Evolutionary conservation across 2,797 vertebrate species (phyloP).

Genomic region (Phrynocephalus guinanensis): DNA sequence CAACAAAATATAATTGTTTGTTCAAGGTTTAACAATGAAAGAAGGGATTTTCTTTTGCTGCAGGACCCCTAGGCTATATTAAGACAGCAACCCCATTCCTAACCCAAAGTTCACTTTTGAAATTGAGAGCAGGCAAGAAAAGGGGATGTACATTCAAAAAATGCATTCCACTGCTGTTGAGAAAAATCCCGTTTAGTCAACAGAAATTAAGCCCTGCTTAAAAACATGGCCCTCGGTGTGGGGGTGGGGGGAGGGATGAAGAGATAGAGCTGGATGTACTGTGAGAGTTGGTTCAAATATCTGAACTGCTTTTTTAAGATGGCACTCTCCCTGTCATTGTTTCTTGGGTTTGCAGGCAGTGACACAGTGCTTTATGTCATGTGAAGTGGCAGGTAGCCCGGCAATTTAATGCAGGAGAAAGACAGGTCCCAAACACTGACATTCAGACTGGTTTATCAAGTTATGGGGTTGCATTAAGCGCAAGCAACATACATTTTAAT

Average conservation of each 20-base stretch:
- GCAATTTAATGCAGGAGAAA: neutral
- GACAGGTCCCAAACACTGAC: neutral
- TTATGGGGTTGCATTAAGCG: neutral
- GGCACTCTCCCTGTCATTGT: conserved; percentile 5
- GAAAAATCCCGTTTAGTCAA: neutral
- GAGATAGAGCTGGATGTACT: neutral
- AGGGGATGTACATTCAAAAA: neutral
- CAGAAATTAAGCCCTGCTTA: neutral
- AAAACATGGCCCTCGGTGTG: neutral
- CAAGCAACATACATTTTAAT: neutral
- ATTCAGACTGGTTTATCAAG: too few relatives aligned
- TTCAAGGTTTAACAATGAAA: too few relatives aligned
- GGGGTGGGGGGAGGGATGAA: neutral
- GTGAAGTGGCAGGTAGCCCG: neutral
- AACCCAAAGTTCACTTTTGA: too few relatives aligned
- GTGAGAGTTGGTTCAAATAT: neutral
- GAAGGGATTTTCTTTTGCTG: too few relatives aligned
- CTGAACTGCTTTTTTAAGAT: neutral
- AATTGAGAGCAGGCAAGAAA: neutral
- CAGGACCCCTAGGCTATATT: too few relatives aligned
- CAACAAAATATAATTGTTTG: too few relatives aligned
- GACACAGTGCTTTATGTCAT: neutral
- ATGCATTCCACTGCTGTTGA: neutral
- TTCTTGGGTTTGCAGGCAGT: neutral
- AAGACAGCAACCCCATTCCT: too few relatives aligned